Percentiles rank a stretch among this genome's conserved stretches.
These are phyloP conservation scores for Muraenolepis orangiensis DNA, from an alignment of 2,797 vertebrate genomes.

Conservation along the genomic window DNA sequence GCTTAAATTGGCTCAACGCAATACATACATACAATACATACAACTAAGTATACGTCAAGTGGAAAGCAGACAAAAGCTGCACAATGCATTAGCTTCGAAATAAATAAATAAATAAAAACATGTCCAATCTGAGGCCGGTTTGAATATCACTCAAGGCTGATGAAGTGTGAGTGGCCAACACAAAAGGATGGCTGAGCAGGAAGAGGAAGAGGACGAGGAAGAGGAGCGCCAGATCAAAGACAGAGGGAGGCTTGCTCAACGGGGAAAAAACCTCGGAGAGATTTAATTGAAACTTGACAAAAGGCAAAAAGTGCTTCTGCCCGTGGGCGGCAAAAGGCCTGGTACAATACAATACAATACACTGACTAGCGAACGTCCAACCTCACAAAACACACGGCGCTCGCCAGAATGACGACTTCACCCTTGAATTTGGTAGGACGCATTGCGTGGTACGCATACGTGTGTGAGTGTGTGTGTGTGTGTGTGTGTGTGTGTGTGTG, in stretches of 20 bases:
- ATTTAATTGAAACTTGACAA: conserved; percentile 3
- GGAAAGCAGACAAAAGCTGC: not conserved
- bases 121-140: not conserved
- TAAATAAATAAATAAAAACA: not conserved
- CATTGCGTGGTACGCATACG: not conserved
- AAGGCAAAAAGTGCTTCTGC: not conserved
- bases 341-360: no score
- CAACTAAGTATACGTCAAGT: not conserved
- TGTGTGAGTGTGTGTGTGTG: no score
- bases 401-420: not conserved
- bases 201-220: not conserved
- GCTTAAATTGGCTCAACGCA: not conserved
- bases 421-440: not conserved
- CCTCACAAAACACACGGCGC: not conserved
- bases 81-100: not conserved
- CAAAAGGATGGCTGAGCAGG: not conserved
- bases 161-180: not conserved
- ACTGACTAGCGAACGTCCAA: not conserved
- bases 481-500: no score
- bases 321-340: not conserved
- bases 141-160: not conserved
- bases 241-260: not conserved
- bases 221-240: not conserved
- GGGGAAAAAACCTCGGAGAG: not conserved
- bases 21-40: not conserved